Percentiles rank a stretch among this genome's conserved stretches.
Evolutionary conservation across 1,140 invertebrate genomes (phyloP).

Genomic region (Psix sp.): DNA sequence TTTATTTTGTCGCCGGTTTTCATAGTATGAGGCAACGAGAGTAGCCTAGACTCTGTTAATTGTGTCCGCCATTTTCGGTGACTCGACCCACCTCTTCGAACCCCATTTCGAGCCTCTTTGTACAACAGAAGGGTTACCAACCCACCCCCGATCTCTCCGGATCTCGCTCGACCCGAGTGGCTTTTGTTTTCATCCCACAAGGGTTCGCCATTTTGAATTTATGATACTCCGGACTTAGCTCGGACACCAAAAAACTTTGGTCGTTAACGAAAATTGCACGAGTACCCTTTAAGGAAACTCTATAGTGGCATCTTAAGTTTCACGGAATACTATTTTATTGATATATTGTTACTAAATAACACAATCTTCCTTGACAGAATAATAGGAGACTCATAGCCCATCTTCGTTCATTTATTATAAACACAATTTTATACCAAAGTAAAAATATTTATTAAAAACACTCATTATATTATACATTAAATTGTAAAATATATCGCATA

Average conservation of each 20-base stretch:
- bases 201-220: conserved; percentile 77
- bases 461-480: no score
- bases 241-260: conserved; percentile 76
- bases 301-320: conserved; percentile 27
- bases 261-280: conserved; percentile 74
- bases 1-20: conserved; percentile 60
- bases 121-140: conserved; percentile 73
- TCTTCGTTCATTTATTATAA: no score
- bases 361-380: not conserved
- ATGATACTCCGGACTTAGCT: conserved; percentile 71
- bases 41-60: conserved; percentile 68
- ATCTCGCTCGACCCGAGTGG: conserved; percentile 63
- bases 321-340: conserved; percentile 22
- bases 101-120: conserved; percentile 60
- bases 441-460: no score
- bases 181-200: conserved; percentile 76
- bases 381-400: not conserved
- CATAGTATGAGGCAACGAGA: conserved; percentile 59
- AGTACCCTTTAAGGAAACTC: conserved; percentile 41
- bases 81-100: conserved; percentile 67
- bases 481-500: no score
- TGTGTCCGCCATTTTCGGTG: conserved; percentile 77
- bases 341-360: conserved; percentile 26
- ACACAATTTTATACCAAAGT: no score
- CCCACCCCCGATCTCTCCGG: conserved; percentile 58